Evolutionary conservation across 1,140 invertebrate species (phyloP), one percentile per base, ranked within the genome.

Genomic region (Pseudomyrmex dendroicus): DNA sequence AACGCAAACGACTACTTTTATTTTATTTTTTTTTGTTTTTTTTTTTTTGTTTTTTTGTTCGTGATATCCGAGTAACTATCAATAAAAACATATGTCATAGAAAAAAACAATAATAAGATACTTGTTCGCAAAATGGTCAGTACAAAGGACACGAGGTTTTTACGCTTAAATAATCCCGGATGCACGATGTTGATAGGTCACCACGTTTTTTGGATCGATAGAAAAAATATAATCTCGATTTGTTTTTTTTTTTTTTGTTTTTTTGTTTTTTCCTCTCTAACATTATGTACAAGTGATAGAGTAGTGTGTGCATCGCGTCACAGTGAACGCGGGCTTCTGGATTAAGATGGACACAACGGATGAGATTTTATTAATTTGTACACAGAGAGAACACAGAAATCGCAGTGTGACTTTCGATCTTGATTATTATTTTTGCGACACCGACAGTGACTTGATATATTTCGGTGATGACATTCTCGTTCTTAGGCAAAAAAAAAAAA

Each of bases 201-300:
- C 91, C 90, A 91, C 90, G 88, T 92, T 93, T 92, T 35, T 91
- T 93, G 91, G 92, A 92, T 94, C 87, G 92, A 93, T 94, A 94
- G 93, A 94, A 94, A 94, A 94, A 94, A 94, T 94, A 94, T 94
- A 94, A 94, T 93, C 91, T 92, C 90, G 91, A 92, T 91, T 91
- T 92, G 88, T 92, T 91, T 35, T 7, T 35, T 78, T 91, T 92
- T 91, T 78, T 90, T 92, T 91, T 35, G 7, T 35, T 78, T 91
- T 92, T 91, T 84, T 90, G 91, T 77, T 87, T 91, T 92, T 90
- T 84, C n/a, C 83, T 90, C 80, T 92, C 89, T 90, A 90, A 92
- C 85, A 92, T 90, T 94, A 94, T 94, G 87, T 94, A 94, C 93
- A 94, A 92, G 89, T 94, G 91, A 93, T 94, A 93, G 91, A 93